A percentile compares a stretch with the other conserved stretches of the same genome.
phyloP scores from a whole-genome alignment of 2,797 vertebrate genomes.

The Craterocephalus amniculus region DNA sequence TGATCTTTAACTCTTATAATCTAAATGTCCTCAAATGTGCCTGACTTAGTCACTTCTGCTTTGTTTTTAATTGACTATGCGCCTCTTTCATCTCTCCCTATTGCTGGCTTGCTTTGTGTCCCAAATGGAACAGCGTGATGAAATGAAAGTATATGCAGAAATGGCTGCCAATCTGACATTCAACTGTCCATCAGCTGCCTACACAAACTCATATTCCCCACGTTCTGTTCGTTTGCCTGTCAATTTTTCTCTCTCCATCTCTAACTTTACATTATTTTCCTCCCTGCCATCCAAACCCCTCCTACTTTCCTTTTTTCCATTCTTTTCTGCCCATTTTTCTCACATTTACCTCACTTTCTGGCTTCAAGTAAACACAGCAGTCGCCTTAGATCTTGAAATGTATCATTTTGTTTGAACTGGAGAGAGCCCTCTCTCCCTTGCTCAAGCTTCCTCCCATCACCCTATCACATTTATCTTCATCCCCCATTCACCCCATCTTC shows the following conservation, averaged over 20 bases:
- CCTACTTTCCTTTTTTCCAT: slow-evolving; percentile 16
- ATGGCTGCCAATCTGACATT: slow-evolving; percentile 62
- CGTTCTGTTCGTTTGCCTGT: slow-evolving; percentile 38
- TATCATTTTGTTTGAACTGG: slow-evolving; percentile 63
- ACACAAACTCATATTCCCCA: slow-evolving; percentile 57
- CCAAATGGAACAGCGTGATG: slow-evolving; percentile 32
- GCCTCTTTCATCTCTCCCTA: slow-evolving; percentile 40
- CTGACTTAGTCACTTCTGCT: slow-evolving; percentile 27
- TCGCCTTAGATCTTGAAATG: slow-evolving; percentile 48
- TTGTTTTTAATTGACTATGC: slow-evolving; percentile 39
- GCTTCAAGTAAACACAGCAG: slow-evolving; percentile 37
- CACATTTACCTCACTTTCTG: slow-evolving; percentile 24
- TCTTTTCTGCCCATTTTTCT: slow-evolving; percentile 22
- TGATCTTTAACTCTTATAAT: slow-evolving; percentile 40
- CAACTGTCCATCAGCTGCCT: slow-evolving; percentile 67
- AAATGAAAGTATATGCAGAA: slow-evolving; percentile 60
- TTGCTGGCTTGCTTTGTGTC: slow-evolving; percentile 46
- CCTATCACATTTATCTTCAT: slow-evolving; percentile 68
- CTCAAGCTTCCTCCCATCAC: slow-evolving; percentile 47
- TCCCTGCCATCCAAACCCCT: slow-evolving; percentile 25
- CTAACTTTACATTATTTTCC: slow-evolving; percentile 35
- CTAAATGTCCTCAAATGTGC: slow-evolving; percentile 43
- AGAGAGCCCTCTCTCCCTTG: slow-evolving; percentile 43
- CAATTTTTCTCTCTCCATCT: slow-evolving; percentile 43
- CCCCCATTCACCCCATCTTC: slow-evolving; percentile 44